Evolutionary conservation across 2,797 vertebrate species (phyloP), one percentile per base, ranked within the genome.

Genomic region (Muscicapa comitata): DNA sequence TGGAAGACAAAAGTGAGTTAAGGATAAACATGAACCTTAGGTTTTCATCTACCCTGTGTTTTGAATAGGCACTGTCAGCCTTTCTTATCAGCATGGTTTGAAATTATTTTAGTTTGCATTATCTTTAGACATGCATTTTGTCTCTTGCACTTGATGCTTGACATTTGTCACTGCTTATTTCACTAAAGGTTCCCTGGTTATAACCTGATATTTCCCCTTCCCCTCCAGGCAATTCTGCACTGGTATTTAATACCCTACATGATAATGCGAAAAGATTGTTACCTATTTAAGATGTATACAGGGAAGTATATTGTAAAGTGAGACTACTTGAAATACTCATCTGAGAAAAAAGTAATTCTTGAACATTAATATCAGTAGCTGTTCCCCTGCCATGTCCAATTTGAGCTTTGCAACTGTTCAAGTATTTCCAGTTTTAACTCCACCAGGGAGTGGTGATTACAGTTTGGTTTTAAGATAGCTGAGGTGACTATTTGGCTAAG

Each of bases 31-130:
- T 0, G 4, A 57, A 23, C 45, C 72, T 87, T 85, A 37, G 58
- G 40, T 92, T 79, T 95, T 66, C 17, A 45, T 87, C 75, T 45
- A 17, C 51, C 20, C 42, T 87, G 11, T 85, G 13, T 74, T 95
- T 94, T 92, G 67, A 53, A 65, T 13, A 0, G 59, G 67, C 58
- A 26, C 51, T 57, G 48, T 77, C 90, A 89, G 67, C 59, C 68
- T 72, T 92, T 95, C 67, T 91, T 65, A 47, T 79, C 63, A 65
- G n/a, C 21, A 2, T 62, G 53, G 62, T 93, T 79, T 87, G 75
- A 87, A 93, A 71, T 65, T 1, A 45, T 65, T 94, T 77, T 83
- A 72, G 63, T 87, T 89, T 91, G 42, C 53, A 40, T 95, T 93
- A 15, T 91, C 40, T 91, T 91, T 77, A 92, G 92, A 67, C 26